phyloP scores from a whole-genome alignment of 1,140 invertebrate genomes.

The Eriocheir sinensis region DNA sequence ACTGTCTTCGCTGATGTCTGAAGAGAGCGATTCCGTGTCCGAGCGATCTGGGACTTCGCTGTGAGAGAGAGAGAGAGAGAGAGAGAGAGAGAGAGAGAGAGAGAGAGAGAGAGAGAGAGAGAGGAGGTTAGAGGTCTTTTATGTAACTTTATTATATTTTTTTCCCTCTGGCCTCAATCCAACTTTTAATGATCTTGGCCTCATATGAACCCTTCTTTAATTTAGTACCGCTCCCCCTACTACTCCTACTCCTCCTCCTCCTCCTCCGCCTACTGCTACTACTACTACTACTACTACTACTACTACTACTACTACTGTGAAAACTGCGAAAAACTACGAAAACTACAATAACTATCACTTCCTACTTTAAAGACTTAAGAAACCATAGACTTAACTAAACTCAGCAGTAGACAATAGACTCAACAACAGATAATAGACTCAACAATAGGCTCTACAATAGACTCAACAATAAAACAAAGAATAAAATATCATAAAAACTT shows the following conservation, averaged over 20 bases:
- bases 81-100: constrained; percentile 24
- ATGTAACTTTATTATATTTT: neutral
- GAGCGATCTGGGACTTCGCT: constrained; percentile 52
- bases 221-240: no score
- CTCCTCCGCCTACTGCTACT: neutral
- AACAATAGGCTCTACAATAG: no score
- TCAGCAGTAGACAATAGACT: no score
- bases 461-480: no score
- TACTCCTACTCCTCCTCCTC: no score
- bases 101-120: neutral
- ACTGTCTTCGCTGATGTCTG: constrained; percentile 72
- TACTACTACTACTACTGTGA: neutral
- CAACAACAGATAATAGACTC: no score
- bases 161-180: neutral
- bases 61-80: neutral
- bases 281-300: neutral
- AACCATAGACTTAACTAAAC: no score
- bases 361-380: neutral
- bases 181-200: neutral
- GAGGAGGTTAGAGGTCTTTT: neutral
- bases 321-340: no score
- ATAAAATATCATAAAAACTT: no score
- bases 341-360: no score
- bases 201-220: neutral
- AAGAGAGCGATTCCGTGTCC: constrained; percentile 65